These are phyloP conservation scores for Sebastes iracundus DNA, from an alignment of 2,797 vertebrate species.

Conservation along the genomic window DNA sequence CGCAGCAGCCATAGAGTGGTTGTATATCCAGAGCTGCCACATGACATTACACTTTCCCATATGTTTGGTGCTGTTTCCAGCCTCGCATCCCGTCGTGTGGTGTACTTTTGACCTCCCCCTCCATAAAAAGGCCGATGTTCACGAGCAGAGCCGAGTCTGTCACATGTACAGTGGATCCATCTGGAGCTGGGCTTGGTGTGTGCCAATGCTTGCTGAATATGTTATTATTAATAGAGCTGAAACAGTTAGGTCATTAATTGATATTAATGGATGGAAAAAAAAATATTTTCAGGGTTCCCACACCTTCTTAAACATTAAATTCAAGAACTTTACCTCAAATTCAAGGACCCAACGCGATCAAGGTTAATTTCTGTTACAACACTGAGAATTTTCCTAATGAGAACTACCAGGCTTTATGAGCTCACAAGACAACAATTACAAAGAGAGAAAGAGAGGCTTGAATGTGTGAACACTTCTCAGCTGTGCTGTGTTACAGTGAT, in stretches of 20 bases:
- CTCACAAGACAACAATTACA: not conserved
- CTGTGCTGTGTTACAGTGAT: no score
- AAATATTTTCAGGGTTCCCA: no score
- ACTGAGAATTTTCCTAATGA: not conserved
- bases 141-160: constrained; percentile 20
- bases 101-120: constrained; percentile 56
- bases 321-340: no score
- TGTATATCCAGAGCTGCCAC: constrained; percentile 65
- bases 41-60: constrained; percentile 65
- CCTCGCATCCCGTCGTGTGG: constrained; percentile 6
- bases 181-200: constrained; percentile 9
- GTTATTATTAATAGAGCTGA: not conserved
- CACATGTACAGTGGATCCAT: constrained; percentile 31
- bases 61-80: constrained; percentile 49
- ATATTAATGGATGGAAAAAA: not conserved
- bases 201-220: not conserved
- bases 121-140: constrained; percentile 34
- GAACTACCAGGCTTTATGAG: not conserved
- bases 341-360: no score
- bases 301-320: no score
- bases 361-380: not conserved
- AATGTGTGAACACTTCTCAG: not conserved
- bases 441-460: not conserved
- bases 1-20: constrained; percentile 41
- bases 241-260: not conserved